A percentile compares a stretch with the other conserved stretches of the same genome.
Conservation (phyloP, 2,797 vertebrate genomes). For the Aulostomus chinensis region DNA sequence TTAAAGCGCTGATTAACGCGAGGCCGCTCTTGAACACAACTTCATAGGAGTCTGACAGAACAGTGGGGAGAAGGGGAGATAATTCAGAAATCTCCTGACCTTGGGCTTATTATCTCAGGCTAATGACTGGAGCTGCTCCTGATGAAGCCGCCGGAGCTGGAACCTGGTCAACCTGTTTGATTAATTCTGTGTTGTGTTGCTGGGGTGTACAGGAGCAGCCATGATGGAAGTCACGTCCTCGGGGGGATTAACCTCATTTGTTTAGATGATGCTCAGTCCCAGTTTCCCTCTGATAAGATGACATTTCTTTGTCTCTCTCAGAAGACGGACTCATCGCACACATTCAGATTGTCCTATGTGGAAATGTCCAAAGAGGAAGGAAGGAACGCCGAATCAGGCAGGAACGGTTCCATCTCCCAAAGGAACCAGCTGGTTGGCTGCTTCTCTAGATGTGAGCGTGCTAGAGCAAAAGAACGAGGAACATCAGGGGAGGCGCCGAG, state of each 20-base stretch:
- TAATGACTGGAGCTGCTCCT: constrained; percentile 74
- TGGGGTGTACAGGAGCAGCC: constrained; percentile 14
- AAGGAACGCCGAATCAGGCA: no score
- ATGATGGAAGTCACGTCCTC: constrained; percentile 35
- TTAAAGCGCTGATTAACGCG: constrained; percentile 81
- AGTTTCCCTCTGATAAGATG: constrained; percentile 8
- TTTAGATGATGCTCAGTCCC: constrained; percentile 40
- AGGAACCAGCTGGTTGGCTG: no score
- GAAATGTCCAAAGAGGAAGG: no score
- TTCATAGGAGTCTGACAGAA: constrained; percentile 69
- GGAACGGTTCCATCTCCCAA: no score
- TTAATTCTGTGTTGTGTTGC: constrained; percentile 20
- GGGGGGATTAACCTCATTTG: constrained; percentile 55
- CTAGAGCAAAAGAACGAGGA: no score
- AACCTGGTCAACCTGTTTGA: constrained; percentile 63
- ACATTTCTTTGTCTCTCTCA: constrained; percentile 27
- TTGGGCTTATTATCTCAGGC: constrained; percentile 75
- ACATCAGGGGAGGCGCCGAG: no score
- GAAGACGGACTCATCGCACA: constrained; percentile 1
- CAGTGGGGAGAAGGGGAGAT: constrained; percentile 71
- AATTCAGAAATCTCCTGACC: constrained; percentile 78
- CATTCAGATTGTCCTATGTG: no score
- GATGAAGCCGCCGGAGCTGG: constrained; percentile 38
- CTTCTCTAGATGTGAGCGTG: no score
- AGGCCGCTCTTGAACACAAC: constrained; percentile 74